Evolutionary conservation across 2,797 vertebrate species (phyloP), one percentile per base, ranked within the genome.

Genomic region (Anguilla megastoma): DNA sequence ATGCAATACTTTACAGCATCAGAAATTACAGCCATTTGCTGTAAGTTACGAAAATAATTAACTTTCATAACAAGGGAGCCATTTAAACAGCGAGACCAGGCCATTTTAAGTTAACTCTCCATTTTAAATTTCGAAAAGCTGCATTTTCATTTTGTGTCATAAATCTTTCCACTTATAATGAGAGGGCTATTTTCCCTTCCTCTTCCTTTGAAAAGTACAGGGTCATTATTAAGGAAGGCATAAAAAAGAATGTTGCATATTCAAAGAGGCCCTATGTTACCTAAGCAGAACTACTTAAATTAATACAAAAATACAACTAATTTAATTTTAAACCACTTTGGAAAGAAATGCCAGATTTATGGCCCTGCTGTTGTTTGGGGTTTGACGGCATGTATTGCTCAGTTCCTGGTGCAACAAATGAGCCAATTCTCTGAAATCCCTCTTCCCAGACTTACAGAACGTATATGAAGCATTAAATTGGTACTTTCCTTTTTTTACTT

Each of bases 161-260:
- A 96, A 96, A 96, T 95, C 93, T 88, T 87, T 82, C 1, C 33
- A 80, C 84, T 91, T 76, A 89, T 95, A 95, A 95, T 92, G 93
- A 95, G 90, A 92, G 90, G 87, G 36, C 91, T 88, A 90, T 63
- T 90, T 89, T 83, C 88, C 88, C 90, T 89, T 87, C 89, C 89
- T 76, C 69, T 41, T 91, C 86, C 89, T 69, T 58, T 87, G 66
- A 91, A 92, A 95, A 94, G 93, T 95, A 95, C 92, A 93, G 89
- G 84, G 87, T 93, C 93, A 94, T 95, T 95, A 95, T 90, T 90
- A 92, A 89, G 90, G 90, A 50, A 83, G 69, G 86, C 91, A 91
- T 91, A 91, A 94, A 93, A 90, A 90, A 56, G 3, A 88, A 80
- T 89, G 84, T 89, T 18, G 88, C 87, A 52, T 87, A 89, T 88